phyloP scores from a whole-genome alignment of 2,797 vertebrate species.

The Mus minutoides region DNA sequence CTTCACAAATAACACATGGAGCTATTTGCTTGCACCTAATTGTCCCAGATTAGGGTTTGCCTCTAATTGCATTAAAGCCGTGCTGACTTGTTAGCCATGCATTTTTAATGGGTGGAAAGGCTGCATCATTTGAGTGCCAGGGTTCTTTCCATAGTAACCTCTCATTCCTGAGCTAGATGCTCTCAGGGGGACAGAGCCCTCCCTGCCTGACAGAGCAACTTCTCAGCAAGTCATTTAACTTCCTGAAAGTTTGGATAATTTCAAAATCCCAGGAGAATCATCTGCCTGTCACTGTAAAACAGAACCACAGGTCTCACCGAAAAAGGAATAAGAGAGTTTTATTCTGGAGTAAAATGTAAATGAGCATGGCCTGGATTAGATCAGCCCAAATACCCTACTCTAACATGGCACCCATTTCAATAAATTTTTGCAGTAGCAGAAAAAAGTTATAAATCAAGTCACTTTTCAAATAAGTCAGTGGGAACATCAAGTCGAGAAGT shows the following conservation, averaged over 20 bases:
- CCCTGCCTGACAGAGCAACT: background rate
- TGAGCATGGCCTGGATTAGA: background rate
- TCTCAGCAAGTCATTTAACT: slow-evolving; percentile 16
- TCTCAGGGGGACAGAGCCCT: background rate
- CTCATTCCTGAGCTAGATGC: slow-evolving; percentile 32
- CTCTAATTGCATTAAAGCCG: slow-evolving; percentile 71
- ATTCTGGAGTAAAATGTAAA: background rate
- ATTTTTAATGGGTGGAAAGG: slow-evolving; percentile 69
- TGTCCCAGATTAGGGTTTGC: slow-evolving; percentile 54
- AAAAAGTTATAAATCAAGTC: background rate
- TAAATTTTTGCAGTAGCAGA: background rate
- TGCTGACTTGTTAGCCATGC: slow-evolving; percentile 72
- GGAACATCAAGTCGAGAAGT: background rate
- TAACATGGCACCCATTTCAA: background rate
- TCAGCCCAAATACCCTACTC: background rate
- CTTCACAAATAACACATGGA: slow-evolving; percentile 50
- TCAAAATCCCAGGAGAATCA: background rate
- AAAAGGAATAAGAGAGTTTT: background rate
- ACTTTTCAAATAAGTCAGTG: background rate
- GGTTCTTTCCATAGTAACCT: slow-evolving; percentile 17
- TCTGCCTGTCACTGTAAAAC: background rate
- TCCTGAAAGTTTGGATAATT: background rate
- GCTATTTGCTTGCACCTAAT: slow-evolving; percentile 65
- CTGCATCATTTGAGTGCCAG: slow-evolving; percentile 58
- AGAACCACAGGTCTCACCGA: background rate